Evolutionary conservation across 2,797 vertebrate genomes (phyloP).

Genomic region (Chaunax sp.): DNA sequence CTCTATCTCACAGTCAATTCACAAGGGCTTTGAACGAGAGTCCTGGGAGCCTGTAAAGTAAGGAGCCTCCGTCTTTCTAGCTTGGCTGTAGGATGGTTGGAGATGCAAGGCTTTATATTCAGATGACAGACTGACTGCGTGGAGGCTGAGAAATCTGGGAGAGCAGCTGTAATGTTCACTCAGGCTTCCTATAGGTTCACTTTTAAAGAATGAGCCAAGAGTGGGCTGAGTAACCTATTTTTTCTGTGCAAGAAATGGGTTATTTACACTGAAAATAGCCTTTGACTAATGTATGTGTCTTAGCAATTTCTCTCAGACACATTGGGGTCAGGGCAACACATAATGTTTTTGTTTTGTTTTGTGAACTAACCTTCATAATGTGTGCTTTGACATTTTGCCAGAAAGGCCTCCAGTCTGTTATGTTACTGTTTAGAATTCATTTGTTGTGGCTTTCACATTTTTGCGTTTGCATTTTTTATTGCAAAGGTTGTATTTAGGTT

Average conservation of each 20-base stretch:
- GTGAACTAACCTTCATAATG: conserved; percentile 76
- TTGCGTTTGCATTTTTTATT: conserved; percentile 55
- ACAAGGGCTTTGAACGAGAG: conserved; percentile 99
- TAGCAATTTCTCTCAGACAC: conserved; percentile 54
- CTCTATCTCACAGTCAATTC: conserved; percentile 99
- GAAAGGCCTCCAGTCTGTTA: conserved; percentile 67
- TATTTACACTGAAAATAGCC: conserved; percentile 69
- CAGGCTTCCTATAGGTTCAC: conserved; percentile 66
- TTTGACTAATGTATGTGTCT: conserved; percentile 67
- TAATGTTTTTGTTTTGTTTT: conserved; percentile 74
- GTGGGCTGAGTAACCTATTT: conserved; percentile 67
- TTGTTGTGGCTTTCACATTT: conserved; percentile 55
- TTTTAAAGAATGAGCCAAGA: conserved; percentile 60
- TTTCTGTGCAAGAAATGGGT: conserved; percentile 57
- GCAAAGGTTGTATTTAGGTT: conserved; percentile 33
- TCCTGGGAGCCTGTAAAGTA: conserved; percentile 99
- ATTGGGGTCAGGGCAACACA: conserved; percentile 62
- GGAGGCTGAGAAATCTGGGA: conserved; percentile 63
- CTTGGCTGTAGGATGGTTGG: conserved; percentile 60
- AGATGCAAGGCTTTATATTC: conserved; percentile 65
- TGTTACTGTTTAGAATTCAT: conserved; percentile 77
- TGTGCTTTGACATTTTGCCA: conserved; percentile 73
- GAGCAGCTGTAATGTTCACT: conserved; percentile 60
- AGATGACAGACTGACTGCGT: conserved; percentile 56
- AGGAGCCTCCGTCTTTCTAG: conserved; percentile 89